Conservation (phyloP, 92 coral and sea anemone genomes). For the Epizoanthus fatuus region DNA sequence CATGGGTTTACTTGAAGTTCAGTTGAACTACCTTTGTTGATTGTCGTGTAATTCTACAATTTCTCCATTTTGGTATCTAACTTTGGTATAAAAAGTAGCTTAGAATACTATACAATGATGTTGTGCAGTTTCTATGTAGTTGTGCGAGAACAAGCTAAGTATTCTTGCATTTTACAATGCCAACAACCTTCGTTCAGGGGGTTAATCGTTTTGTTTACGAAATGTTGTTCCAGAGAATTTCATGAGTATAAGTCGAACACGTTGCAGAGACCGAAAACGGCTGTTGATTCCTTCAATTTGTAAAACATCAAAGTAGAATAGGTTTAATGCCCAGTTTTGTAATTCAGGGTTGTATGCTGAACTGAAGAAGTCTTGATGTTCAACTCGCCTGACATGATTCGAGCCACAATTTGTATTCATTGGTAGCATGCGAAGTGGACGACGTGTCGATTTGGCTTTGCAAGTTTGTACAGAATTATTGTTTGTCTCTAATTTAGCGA, state of each 20-base stretch:
- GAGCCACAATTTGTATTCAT: conserved; percentile 21
- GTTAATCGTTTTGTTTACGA: conserved; percentile 48
- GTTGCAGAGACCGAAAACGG: conserved; percentile 26
- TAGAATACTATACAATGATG: not conserved
- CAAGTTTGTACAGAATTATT: not conserved
- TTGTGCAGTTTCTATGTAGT: not conserved
- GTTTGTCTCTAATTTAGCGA: conserved; percentile 5
- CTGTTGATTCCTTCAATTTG: not conserved
- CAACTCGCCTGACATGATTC: conserved; percentile 15
- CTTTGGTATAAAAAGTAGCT: not conserved
- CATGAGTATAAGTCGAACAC: conserved; percentile 15
- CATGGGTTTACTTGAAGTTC: conserved; percentile 43
- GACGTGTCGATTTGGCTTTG: conserved; percentile 10
- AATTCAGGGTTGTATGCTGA: conserved; percentile 13
- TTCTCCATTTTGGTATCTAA: conserved; percentile 7
- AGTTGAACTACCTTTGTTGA: conserved; percentile 26
- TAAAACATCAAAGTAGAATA: not conserved
- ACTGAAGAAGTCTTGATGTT: conserved; percentile 1
- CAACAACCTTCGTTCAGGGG: conserved; percentile 42
- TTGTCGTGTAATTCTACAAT: not conserved
- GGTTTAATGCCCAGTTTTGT: not conserved
- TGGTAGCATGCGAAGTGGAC: conserved; percentile 19
- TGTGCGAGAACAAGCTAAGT: not conserved
- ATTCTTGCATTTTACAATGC: conserved; percentile 1
- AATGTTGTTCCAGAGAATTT: conserved; percentile 33